Base-by-base conservation (phyloP, 2,888 invertebrate species). In the Parelbella ahira region DNA sequence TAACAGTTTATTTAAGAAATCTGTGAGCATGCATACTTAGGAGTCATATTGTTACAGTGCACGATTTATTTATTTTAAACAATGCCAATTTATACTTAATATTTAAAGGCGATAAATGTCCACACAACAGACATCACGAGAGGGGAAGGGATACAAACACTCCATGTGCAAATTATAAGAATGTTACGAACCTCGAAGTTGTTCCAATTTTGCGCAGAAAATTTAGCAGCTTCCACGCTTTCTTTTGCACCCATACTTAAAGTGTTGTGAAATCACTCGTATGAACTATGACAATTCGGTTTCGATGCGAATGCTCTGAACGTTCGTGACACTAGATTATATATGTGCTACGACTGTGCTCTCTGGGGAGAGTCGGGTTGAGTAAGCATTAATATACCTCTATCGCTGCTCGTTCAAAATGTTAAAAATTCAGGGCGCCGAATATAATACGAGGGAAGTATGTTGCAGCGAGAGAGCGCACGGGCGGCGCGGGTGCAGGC, bases 141-240 rank as follows among this genome's bases (percentile, higher is more conserved):
- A 72, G 68, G 78, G 74, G 66, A 75, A 69, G 69, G 78, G 72
- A 64, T 65, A 82, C 77, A 83, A 82, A 84, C 82, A 86, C 86
- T 81, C 79, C 83, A 83, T 76, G 84, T 86, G 84, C 86, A 87
- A 78, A 81, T 76, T 76, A 83, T 76, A 76, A 76, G 71, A 74
- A 71, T 80, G 66, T 78, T 88, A 88, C 89, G 89, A 91, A 93
- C 93, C 93, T 93, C 93, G 72, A 92, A 88, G 87, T 92, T 92
- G 88, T 91, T 92, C 93, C 93, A 93, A 88, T 92, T 92, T 89
- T 93, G 92, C 87, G 93, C 91, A 88, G 93, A 92, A 89, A 92
- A 91, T 90, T 93, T 93, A 77, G 92, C 92, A 73, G 93, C 93
- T 82, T 93, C 93, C 80, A 93, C 93, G 90, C 93, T 93, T 81